Evolutionary conservation across 2,888 invertebrate genomes (phyloP), one percentile per base, ranked within the genome.

Genomic region (Ischnus inquisitorius): DNA sequence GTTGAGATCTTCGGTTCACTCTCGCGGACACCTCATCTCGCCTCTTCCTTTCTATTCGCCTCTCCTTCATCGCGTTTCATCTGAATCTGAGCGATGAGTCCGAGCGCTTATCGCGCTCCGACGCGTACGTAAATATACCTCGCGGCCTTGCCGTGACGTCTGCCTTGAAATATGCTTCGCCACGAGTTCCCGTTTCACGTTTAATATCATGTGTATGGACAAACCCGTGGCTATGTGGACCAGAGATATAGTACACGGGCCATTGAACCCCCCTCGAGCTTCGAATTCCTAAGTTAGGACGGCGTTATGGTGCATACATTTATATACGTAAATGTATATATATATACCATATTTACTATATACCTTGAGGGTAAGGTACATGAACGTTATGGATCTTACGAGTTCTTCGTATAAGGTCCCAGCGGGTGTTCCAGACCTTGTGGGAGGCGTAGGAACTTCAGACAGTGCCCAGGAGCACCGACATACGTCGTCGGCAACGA

Each of bases 271-370:
- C 60, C 28, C 71, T 34, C 72, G 54, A 62, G 48, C 69, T 16
- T 41, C 78, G 60, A 78, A 82, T 82, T 78, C 78, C 82, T 82
- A 41, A 69, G 75, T 82, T 82, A 41, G 79, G 14, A 25, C 67
- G 43, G 48, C 39, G 77, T 64, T 64, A 64, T 4, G 48, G 39
- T 39, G 34, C 39, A 64, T 39, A n/a, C 39, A n/a, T 39, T 8
- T 39, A 10, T 16, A 34, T 34, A 16, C 12, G 8, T 34, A 34
- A n/a, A n/a, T n/a, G 4, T 34, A 34, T 34, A 34, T 1, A 34
- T 34, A 34, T 8, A 34, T 34, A 34, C 34, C 34, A 8, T 34
- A 8, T 34, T 34, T 34, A 34, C 34, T 34, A 34, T 34, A 34
- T 34, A 19, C 34, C 34, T 25, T 16, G 10, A 2, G 34, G 64